Evolutionary conservation across 2,113 vertebrate species (phyloP).

Genomic region (Upupa epops): DNA sequence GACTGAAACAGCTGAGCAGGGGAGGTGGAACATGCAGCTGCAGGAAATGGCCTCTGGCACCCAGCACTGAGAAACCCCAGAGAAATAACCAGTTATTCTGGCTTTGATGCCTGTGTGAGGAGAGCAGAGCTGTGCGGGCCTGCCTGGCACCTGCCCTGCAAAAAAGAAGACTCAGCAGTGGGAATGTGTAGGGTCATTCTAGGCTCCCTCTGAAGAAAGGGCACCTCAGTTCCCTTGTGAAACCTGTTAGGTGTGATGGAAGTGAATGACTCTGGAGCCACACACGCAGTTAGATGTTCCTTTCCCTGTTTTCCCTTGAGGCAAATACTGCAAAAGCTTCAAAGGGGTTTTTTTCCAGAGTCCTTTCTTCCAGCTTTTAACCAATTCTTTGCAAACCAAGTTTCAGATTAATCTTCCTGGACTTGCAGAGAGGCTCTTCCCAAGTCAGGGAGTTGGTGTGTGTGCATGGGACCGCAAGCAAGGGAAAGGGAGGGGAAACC

Average conservation of each 20-base stretch:
- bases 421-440: background rate
- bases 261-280: too few relatives aligned
- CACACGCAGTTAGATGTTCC: background rate
- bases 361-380: background rate
- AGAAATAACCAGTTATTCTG: background rate
- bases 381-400: background rate
- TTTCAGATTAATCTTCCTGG: rapidly evolving
- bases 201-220: background rate
- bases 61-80: background rate
- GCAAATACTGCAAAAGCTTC: background rate
- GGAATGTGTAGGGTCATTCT: too few relatives aligned
- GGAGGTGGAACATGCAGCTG: rapidly evolving
- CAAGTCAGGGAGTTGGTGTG: background rate
- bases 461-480: background rate
- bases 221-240: background rate
- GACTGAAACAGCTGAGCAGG: rapidly evolving
- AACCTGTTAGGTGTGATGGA: background rate
- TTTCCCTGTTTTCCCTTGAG: background rate
- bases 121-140: too few relatives aligned
- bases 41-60: background rate
- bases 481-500: background rate
- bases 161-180: too few relatives aligned
- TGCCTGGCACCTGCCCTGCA: background rate
- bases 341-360: background rate
- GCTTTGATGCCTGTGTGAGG: too few relatives aligned